A percentile compares a stretch with the other conserved stretches of the same genome.
These are phyloP conservation scores for Myioborus miniatus DNA, from an alignment of 2,797 vertebrate species.

Conservation along the genomic window DNA sequence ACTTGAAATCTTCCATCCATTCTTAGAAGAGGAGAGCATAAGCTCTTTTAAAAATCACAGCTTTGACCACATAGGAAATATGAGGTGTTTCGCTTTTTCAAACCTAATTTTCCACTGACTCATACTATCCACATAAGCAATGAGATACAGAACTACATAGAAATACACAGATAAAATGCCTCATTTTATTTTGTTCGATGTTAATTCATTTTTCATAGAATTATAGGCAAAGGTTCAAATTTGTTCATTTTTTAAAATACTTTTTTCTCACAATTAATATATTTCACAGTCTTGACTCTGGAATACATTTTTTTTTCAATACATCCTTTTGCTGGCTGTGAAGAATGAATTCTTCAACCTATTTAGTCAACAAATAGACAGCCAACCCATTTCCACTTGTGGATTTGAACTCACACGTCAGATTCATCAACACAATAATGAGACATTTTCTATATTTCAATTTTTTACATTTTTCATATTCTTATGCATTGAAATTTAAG, in stretches of 20 bases:
- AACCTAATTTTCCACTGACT: neutral
- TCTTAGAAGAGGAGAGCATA: neutral
- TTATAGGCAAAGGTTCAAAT: neutral
- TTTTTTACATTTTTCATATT: conserved; percentile 33
- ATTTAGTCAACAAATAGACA: neutral
- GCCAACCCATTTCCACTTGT: neutral
- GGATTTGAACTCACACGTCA: neutral
- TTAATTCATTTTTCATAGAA: neutral
- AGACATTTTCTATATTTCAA: conserved; percentile 4
- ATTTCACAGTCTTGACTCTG: neutral
- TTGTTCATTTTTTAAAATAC: neutral
- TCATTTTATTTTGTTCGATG: neutral
- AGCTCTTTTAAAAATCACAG: neutral
- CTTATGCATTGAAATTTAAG: conserved; percentile 37
- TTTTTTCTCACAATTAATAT: neutral
- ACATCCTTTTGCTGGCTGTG: neutral
- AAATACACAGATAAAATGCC: neutral
- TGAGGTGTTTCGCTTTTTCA: neutral
- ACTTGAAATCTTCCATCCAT: neutral
- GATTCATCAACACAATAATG: neutral
- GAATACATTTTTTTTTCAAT: neutral
- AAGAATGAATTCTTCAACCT: neutral
- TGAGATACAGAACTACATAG: neutral
- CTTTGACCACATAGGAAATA: neutral
- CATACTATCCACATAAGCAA: neutral